phyloP scores from a whole-genome alignment of 2,888 invertebrate species.

The Acholoe squamosa region DNA sequence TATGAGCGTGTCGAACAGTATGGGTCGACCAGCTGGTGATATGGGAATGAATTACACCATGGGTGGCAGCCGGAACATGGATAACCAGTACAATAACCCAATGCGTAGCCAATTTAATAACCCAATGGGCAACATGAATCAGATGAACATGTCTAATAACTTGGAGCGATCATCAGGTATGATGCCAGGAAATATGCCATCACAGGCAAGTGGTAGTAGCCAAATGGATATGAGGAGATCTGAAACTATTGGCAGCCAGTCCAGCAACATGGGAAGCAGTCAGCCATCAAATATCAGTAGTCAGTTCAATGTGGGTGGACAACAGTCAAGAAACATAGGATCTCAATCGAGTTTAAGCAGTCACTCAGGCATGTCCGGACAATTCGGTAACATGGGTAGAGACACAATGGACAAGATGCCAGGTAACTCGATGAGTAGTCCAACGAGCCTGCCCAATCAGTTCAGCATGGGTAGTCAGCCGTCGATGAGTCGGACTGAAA shows the following conservation, averaged over 20 bases:
- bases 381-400: neutral
- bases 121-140: conserved; percentile 34
- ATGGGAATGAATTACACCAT: conserved; percentile 48
- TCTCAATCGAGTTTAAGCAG: conserved; percentile 22
- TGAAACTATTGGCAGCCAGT: conserved; percentile 38
- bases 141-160: conserved; percentile 36
- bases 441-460: conserved; percentile 26
- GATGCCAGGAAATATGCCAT: conserved; percentile 32
- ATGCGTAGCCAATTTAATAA: neutral
- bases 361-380: neutral
- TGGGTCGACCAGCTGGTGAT: neutral
- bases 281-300: conserved; percentile 23
- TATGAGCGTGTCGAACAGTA: conserved; percentile 23
- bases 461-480: conserved; percentile 53
- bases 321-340: conserved; percentile 38
- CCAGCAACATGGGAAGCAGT: conserved; percentile 27
- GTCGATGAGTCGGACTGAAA: neutral
- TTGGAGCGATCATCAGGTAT: neutral
- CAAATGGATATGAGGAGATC: conserved; percentile 51
- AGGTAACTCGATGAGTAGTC: conserved; percentile 20
- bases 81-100: neutral
- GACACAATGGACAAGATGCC: conserved; percentile 42
- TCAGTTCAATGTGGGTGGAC: conserved; percentile 31
- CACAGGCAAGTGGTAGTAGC: neutral
- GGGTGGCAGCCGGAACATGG: conserved; percentile 39